Evolutionary conservation across 2,797 vertebrate species (phyloP), one percentile per base, ranked within the genome.

Genomic region (Syndactyla subalaris): DNA sequence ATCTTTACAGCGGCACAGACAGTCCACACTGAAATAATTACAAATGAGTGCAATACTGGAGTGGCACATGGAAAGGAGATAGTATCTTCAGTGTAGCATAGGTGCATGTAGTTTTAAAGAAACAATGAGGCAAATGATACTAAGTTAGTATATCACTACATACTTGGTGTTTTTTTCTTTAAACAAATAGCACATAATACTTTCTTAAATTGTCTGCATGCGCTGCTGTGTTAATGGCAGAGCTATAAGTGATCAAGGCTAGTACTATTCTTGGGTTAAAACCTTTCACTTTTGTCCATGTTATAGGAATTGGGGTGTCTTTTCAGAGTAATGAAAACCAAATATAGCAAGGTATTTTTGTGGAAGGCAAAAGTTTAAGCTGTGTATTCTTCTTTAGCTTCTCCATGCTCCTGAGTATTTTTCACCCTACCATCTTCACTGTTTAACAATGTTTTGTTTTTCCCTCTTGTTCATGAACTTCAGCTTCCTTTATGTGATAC

Each of bases 401-500:
- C 68, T 88, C 49, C 89, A 9, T 80, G n/a, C 43, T 95, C 82
- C 89, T 95, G 54, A 89, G 34, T 95, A 51, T 77, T 85, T 94
- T 92, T 95, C 75, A 46, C 22, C 48, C 36, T 89, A 54, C 62
- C 48, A 41, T 77, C 21, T 92, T 91, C 81, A 80, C 49, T 89
- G 48, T 88, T 93, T 96, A 96, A 97, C 79, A 81, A 91, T 96
- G 66, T 97, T 96, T 95, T 93, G 52, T 97, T 96, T 97, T 93
- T 96, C 87, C 95, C 89, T 94, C 91, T 88, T 1, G 36, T 97
- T 92, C 96, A 89, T 93, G 93, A 95, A 94, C 93, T 96, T 93
- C 76, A 95, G 91, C 95, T 94, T 95, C 93, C 95, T 96, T 96
- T 95, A 91, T 95, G 96, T 97, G 95, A 83, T 97, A 95, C 95